These are phyloP conservation scores for Peromyscus nudipes DNA, from an alignment of 2,797 vertebrate genomes.

Conservation along the genomic window DNA sequence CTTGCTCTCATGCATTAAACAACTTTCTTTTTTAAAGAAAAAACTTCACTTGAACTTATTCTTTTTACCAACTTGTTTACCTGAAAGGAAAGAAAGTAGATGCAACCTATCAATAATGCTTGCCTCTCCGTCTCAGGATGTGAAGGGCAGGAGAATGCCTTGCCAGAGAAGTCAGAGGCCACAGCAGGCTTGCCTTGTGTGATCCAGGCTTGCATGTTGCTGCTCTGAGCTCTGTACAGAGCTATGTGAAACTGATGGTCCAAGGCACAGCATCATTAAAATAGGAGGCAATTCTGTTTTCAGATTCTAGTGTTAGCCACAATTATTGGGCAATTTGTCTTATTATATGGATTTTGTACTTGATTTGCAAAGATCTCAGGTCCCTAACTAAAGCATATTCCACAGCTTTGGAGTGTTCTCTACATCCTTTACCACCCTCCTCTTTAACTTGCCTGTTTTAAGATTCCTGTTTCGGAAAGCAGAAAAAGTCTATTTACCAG, in stretches of 20 bases:
- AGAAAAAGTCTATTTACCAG: constrained; percentile 34
- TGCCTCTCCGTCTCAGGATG: neutral
- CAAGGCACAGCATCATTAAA: neutral
- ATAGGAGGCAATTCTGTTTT: constrained; percentile 9
- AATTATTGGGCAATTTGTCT: neutral
- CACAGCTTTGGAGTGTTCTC: constrained; percentile 30
- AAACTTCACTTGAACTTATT: constrained; percentile 25
- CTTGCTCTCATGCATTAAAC: constrained; percentile 52
- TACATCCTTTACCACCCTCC: neutral
- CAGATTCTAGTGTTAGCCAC: neutral
- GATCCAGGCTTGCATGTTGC: neutral
- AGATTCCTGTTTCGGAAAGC: constrained; percentile 16
- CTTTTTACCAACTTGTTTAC: constrained; percentile 51
- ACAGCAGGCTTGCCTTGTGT: neutral
- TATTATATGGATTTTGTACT: constrained; percentile 33
- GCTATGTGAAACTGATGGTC: neutral
- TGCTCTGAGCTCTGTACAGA: neutral
- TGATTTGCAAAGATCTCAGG: constrained; percentile 44
- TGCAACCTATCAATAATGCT: constrained; percentile 58
- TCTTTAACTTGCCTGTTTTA: constrained; percentile 63
- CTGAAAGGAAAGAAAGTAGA: constrained; percentile 45
- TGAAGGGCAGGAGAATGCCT: constrained; percentile 15
- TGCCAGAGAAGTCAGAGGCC: constrained; percentile 46
- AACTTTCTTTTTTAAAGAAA: neutral
- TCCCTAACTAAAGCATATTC: neutral